Evolutionary conservation across 2,113 vertebrate species (phyloP).

Genomic region (Menidia beryllina): DNA sequence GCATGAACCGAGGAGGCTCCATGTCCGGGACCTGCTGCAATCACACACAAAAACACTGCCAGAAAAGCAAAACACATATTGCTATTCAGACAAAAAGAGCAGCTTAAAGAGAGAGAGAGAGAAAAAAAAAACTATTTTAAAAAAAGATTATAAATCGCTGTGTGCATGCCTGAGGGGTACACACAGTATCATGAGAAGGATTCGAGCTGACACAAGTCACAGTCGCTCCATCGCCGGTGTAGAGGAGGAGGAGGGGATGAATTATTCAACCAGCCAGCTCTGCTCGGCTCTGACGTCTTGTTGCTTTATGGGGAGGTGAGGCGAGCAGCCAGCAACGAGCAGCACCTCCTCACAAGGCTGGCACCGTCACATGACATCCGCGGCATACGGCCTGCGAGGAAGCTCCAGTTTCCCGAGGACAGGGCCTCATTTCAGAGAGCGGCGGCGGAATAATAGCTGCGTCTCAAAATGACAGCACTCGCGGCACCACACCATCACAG

Average conservation of each 20-base stretch:
- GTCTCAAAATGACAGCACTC: constrained; percentile 72
- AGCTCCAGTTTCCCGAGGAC: constrained; percentile 65
- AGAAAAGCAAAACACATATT: constrained; percentile 60
- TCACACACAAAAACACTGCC: constrained; percentile 45
- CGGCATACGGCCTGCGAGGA: constrained; percentile 61
- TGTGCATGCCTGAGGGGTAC: constrained; percentile 70
- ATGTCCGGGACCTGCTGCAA: constrained; percentile 59
- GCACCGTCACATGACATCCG: constrained; percentile 63
- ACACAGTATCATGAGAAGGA: constrained; percentile 72
- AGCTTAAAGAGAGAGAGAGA: too few relatives aligned
- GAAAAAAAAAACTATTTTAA: constrained; percentile 19
- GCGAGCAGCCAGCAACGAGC: constrained; percentile 58
- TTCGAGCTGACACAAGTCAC: constrained; percentile 79
- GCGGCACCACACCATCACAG: constrained; percentile 69
- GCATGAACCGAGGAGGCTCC: constrained; percentile 42
- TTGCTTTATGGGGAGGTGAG: constrained; percentile 69
- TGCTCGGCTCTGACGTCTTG: constrained; percentile 66
- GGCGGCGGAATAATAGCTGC: constrained; percentile 67
- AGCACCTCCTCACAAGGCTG: constrained; percentile 55
- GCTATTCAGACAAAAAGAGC: constrained; percentile 60
- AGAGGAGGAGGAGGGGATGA: constrained; percentile 64
- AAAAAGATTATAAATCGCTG: constrained; percentile 41
- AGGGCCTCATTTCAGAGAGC: constrained; percentile 75
- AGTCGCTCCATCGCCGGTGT: constrained; percentile 66
- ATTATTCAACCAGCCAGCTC: constrained; percentile 74